These are phyloP conservation scores for Corythornis madagascariensis DNA, from an alignment of 2,113 vertebrate genomes.

Conservation along the genomic window DNA sequence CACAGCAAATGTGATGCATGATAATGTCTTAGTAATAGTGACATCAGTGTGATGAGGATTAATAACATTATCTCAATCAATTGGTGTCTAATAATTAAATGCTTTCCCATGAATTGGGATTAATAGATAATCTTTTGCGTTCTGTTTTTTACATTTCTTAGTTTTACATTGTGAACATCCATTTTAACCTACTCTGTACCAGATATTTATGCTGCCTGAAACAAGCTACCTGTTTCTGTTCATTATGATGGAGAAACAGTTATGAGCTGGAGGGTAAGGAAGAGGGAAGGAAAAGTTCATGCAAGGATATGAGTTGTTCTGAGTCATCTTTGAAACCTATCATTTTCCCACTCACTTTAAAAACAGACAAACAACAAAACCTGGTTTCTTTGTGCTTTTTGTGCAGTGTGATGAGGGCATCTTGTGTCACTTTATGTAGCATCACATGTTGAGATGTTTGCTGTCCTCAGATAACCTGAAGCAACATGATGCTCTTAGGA, in stretches of 20 bases:
- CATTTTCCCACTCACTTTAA: conserved; percentile 4
- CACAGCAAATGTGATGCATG: neutral
- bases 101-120: neutral
- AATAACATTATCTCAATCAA: neutral
- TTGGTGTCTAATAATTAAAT: neutral
- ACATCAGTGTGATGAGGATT: neutral
- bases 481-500: neutral
- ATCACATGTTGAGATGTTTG: neutral
- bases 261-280: neutral
- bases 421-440: conserved; percentile 17
- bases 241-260: neutral
- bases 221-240: neutral
- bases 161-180: neutral
- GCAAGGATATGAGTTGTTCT: neutral
- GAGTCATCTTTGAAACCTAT: neutral
- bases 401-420: neutral
- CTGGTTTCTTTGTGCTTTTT: neutral
- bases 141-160: neutral
- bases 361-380: conserved; percentile 14
- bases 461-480: conserved; percentile 36
- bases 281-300: neutral
- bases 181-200: neutral
- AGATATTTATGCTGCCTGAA: neutral
- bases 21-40: neutral
- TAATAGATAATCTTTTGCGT: neutral